Conservation (phyloP, 2,888 invertebrate genomes). For the Mesoligia furuncula region DNA sequence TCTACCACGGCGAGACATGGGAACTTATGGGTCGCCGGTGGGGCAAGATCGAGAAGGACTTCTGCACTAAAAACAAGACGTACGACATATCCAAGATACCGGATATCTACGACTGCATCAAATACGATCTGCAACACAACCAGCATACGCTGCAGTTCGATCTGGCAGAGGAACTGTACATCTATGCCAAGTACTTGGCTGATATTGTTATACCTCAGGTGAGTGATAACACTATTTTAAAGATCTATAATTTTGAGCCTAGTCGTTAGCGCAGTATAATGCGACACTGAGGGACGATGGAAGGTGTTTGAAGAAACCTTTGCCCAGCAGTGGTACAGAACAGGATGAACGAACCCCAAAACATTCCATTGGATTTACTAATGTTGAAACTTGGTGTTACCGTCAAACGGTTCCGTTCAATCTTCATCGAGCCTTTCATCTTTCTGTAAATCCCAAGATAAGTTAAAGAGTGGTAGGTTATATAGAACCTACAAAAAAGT, state of each 20-base stretch:
- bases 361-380: not conserved
- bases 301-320: not conserved
- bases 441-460: not conserved
- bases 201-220: slow-evolving; percentile 99
- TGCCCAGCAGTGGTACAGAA: not conserved
- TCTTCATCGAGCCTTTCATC: not conserved
- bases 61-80: slow-evolving; percentile 96
- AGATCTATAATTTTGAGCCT: not conserved
- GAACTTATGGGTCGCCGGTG: slow-evolving; percentile 99
- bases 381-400: not conserved
- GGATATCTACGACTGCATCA: slow-evolving; percentile 99
- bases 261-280: not conserved
- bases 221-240: slow-evolving; percentile 28
- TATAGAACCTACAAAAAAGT: not conserved
- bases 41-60: slow-evolving; percentile 99
- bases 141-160: slow-evolving; percentile 98
- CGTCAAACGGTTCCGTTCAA: not conserved
- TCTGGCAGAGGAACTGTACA: slow-evolving; percentile 97
- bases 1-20: slow-evolving; percentile 99
- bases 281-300: not conserved
- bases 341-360: not conserved
- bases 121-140: slow-evolving; percentile 99
- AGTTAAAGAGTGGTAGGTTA: too few species aligned
- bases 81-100: slow-evolving; percentile 99
- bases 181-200: slow-evolving; percentile 98